Percentiles rank a stretch among this genome's conserved stretches.
Conservation (phyloP, 2,888 invertebrate species). For the Eugnorisma glareosa region DNA sequence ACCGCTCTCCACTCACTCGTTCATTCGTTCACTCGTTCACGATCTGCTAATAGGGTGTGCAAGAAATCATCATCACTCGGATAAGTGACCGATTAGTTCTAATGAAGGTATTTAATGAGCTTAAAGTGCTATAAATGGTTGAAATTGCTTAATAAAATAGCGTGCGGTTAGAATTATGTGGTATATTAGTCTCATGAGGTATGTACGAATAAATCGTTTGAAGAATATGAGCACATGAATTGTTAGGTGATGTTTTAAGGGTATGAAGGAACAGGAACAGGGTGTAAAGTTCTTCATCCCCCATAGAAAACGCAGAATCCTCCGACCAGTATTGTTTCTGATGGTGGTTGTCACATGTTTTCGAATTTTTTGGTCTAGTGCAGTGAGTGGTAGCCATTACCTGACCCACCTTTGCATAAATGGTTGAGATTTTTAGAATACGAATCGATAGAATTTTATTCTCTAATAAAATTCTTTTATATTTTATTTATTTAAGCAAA, state of each 20-base stretch:
- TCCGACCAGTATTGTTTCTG: no score
- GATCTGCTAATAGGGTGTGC: slow-evolving; percentile 76
- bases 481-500: no score
- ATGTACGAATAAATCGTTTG: slow-evolving; percentile 20
- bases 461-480: no score
- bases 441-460: no score
- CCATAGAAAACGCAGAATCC: background rate
- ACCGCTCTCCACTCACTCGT: slow-evolving; percentile 76
- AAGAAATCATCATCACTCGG: slow-evolving; percentile 56
- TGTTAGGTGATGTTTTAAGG: background rate
- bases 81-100: slow-evolving; percentile 58
- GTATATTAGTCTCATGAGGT: background rate
- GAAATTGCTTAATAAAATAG: slow-evolving; percentile 35
- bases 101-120: slow-evolving; percentile 49
- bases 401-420: no score
- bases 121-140: slow-evolving; percentile 31
- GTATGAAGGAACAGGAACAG: background rate
- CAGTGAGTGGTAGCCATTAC: no score
- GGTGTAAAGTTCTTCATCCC: background rate
- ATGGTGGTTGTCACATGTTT: no score
- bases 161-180: slow-evolving; percentile 6
- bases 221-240: background rate
- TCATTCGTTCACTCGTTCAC: slow-evolving; percentile 85
- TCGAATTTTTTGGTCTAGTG: no score
- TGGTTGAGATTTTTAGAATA: no score